phyloP scores from a whole-genome alignment of 2,888 invertebrate species.

The Cheilosia pagana region DNA sequence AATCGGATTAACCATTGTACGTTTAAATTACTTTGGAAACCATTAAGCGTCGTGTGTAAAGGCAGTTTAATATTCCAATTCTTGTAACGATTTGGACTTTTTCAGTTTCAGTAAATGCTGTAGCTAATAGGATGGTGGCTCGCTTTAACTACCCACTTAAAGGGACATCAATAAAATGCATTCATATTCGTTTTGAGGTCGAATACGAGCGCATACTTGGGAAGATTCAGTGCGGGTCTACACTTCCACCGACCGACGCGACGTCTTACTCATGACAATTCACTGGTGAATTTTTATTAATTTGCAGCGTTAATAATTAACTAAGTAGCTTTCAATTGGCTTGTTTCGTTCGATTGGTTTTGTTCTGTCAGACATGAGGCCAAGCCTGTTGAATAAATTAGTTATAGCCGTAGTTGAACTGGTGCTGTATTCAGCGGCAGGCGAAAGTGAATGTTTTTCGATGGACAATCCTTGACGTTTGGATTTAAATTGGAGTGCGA shows the following conservation, averaged over 20 bases:
- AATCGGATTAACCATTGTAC: slow-evolving; percentile 56
- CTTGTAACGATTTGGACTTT: slow-evolving; percentile 28
- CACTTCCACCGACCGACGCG: not conserved
- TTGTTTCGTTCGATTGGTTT: not conserved
- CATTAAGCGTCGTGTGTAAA: slow-evolving; percentile 46
- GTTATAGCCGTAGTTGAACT: not conserved
- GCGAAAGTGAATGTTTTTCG: too few relatives aligned
- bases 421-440: too few relatives aligned
- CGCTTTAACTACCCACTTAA: slow-evolving; percentile 38
- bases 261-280: slow-evolving; percentile 13
- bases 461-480: too few relatives aligned
- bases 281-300: slow-evolving; percentile 24
- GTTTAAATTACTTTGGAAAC: slow-evolving; percentile 57
- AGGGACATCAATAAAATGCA: slow-evolving; percentile 52
- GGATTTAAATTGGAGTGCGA: too few relatives aligned
- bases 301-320: slow-evolving; percentile 32
- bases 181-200: slow-evolving; percentile 35
- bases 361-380: not conserved
- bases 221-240: not conserved
- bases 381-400: not conserved
- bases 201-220: not conserved
- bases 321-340: slow-evolving; percentile 22
- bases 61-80: slow-evolving; percentile 33
- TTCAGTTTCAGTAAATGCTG: not conserved
- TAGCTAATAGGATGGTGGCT: slow-evolving; percentile 21